Evolutionary conservation across 2,888 invertebrate species (phyloP), one percentile per base, ranked within the genome.

Genomic region (Athalia rosae): DNA sequence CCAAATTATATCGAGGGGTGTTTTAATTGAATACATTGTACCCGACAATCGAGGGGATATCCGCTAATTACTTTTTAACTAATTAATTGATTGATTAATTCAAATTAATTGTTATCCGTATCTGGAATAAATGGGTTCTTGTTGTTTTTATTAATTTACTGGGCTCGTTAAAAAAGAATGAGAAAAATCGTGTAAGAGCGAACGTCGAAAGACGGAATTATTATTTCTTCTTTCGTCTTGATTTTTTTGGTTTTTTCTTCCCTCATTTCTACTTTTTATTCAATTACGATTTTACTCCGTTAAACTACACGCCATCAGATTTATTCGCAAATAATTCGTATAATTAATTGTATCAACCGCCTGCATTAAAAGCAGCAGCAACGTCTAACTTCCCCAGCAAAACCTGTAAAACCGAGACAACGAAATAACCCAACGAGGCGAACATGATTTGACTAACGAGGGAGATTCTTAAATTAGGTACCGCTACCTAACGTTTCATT

Each of bases 361-460:
- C 80, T 28, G 28, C 28, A 28, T 28, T 1, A 63, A 13, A 8
- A 13, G 8, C 61, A 61, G 13, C 28, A 4, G 13, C 13, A 28
- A 8, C 8, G 4, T 11, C 11, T 9, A 8, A 61, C 8, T 15
- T 8, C 71, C 11, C 53, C 28, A 6, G 8, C 11, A 41, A 53
- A 53, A 67, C 47, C 48, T 11, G 50, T 9, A 41, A 53, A 11
- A 45, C 48, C 4, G 13, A 7, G 15, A 43, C n/a, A 61, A 61
- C 15, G 58, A 59, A 83, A 78, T 69, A 81, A 83, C 79, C 84
- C 87, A 87, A 86, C 89, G 85, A 86, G 82, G 84, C 83, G 87
- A 77, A 86, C 84, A 82, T 84, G 84, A 89, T 89, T 87, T 84
- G 84, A 82, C 89, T 89, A 89, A 89, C 89, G 89, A 89, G 87